Base-by-base conservation (phyloP, 37 sponge, comb jelly and placozoan species). In the Tethya wilhelma region DNA sequence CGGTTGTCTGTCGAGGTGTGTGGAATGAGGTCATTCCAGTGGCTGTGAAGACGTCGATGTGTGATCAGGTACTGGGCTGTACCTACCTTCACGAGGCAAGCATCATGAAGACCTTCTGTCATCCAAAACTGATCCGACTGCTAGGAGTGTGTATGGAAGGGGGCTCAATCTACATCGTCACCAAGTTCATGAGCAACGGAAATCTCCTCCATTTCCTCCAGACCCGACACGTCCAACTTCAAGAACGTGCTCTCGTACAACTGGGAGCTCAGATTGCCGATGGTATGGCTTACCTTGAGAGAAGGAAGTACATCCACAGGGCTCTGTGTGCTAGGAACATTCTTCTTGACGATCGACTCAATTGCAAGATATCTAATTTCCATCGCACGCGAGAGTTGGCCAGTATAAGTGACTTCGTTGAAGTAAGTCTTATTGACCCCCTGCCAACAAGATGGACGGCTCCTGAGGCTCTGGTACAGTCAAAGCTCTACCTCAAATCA, bases 371-470 rank as follows among this genome's bases (percentile, higher is more conserved):
- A 33, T 88, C 97, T 14, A 96, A 98, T 49, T 98, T 98, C 83
- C 96, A 96, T 32, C 79, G 96, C 45, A 96, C 99, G 1, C 86
- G 99, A 34, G 91, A 95, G 33, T 90, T 92, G 56, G 84, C 80
- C 20, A 95, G n/a, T n/a, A n/a, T n/a, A n/a, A n/a, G 96, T 56
- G 99, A 98, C 31, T 81, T 85, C 4, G 94, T 94, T 65, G 95
- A 88, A 42, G 95, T 93, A 30, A 85, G 91, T 73, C 86, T 90
- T 43, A 95, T 92, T 64, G 95, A 95, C 26, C 92, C 90, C 78
- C 94, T 98, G 86, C 99, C 99, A 67, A 98, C 95, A 80, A 98
- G 95, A 64, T 98, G 98, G 98, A 98, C 98, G 7, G 98, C 98
- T 6, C 96, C 99, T 12, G 99, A 98, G 59, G 99, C 99, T 39